Base-by-base conservation (phyloP, 2,888 invertebrate genomes). In the Philereme vetulata region DNA sequence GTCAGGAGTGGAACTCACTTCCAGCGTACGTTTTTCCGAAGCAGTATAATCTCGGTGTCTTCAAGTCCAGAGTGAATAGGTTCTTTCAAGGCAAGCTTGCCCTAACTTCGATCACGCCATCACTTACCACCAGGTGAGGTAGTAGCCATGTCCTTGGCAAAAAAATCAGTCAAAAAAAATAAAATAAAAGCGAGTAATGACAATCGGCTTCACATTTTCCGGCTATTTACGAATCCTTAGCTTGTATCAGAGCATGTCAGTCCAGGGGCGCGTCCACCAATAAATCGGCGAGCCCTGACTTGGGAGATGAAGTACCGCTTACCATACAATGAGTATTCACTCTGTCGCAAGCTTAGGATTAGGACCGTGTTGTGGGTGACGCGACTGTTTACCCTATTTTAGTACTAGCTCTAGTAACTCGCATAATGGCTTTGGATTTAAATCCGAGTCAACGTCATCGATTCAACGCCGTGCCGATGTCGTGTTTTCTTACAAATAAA, bases 221-320 rank as follows among this genome's bases (percentile, higher is more conserved):
- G 54, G 36, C 34, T 53, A 47, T 53, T 40, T 35, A 0, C 38
- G 35, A 56, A 35, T 56, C 38, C 57, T 56, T 58, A 47, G 63
- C 66, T 75, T 49, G 53, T 61, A 54, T 54, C 53, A 44, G 21
- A 21, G 53, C 45, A 74, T 86, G 81, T 85, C 84, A 85, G 83
- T 76, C 74, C 80, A 82, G 84, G 86, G 90, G 90, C 85, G 89
- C 81, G 90, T 80, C 86, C 73, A 72, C 85, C 78, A 88, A 90
- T 91, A 91, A 91, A 91, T 91, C 85, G 86, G 76, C 82, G 74
- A 76, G 53, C 70, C 68, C 83, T 83, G 85, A 64, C 65, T 64
- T 83, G 86, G 87, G 85, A 89, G 90, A 91, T 85, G 91, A 86
- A 90, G 90, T 90, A 85, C 86, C 89, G 86, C 83, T 92, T 92